Conservation (phyloP, 2,113 vertebrate species). For the Mustela nigripes region DNA sequence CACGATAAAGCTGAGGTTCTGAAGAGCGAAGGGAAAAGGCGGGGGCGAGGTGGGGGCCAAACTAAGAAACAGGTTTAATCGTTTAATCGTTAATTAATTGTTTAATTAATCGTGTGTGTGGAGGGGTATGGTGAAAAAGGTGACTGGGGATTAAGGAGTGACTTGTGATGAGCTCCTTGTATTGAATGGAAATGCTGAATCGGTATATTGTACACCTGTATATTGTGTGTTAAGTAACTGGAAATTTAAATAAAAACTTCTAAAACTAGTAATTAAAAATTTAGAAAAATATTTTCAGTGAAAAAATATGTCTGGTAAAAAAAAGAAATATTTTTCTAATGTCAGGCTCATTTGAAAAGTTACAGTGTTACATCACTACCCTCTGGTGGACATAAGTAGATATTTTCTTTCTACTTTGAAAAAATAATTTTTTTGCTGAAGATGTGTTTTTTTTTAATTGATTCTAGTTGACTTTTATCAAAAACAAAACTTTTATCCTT, state of each 20-base stretch:
- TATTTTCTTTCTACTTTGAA: neutral
- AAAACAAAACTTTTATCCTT: neutral
- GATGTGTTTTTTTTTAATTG: neutral
- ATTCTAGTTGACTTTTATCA: neutral
- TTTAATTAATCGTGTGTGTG: no score
- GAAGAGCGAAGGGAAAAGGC: neutral
- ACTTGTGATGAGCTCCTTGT: neutral
- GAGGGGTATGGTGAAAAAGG: neutral
- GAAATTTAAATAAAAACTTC: neutral
- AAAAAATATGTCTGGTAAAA: neutral
- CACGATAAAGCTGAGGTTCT: neutral
- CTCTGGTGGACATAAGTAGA: conserved; percentile 56
- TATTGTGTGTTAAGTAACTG: neutral
- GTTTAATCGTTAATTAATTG: no score
- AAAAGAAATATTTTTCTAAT: neutral
- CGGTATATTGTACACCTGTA: neutral
- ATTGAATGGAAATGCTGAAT: neutral
- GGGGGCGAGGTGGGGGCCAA: no score
- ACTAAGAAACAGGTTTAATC: neutral
- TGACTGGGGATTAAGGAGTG: neutral
- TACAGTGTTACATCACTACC: conserved; percentile 39
- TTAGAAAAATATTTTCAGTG: neutral
- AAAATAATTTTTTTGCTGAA: neutral
- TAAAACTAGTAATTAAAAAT: neutral
- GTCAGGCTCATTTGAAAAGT: neutral